Evolutionary conservation across 2,113 vertebrate genomes (phyloP), one percentile per base, ranked within the genome.

Genomic region (Xyrauchen texanus): DNA sequence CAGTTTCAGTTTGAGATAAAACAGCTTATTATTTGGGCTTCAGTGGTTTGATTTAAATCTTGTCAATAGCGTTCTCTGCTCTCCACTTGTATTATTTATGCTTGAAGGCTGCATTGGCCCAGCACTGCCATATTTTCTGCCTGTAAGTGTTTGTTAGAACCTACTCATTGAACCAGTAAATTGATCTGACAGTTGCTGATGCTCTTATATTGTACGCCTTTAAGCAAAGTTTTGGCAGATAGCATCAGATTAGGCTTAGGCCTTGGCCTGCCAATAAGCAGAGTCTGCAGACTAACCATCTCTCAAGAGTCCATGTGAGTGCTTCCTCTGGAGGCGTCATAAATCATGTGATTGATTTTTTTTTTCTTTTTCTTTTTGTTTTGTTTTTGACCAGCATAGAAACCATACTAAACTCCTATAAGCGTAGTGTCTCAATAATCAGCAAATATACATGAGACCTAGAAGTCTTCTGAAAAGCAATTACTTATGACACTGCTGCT

Each of bases 81-180:
- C 61, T 62, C 73, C 16, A 61, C 47, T 44, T 76, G 61, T 76
- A 53, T 76, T 64, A 76, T 76, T 65, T 76, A 76, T 76, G 61
- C 61, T 76, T 12, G 16, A 49, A 64, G 73, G 73, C 61, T 45
- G 61, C 73, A 44, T 15, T 76, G 73, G 61, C 34, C 73, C 61
- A 76, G 73, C 61, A 15, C 73, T 76, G 61, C 45, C 49, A 13
- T 76, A 76, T 73, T 79, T 79, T 83, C 52, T 69, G 70, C 46
- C 76, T 67, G 65, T 68, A 79, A 53, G 69, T 79, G 72, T 82
- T 77, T 70, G 71, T 62, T 71, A 81, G 80, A 69, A 79, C 60
- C 82, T 62, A 58, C 80, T 76, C 81, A 80, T 75, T 84, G 82
- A 81, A 84, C 68, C 66, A 61, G 75, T 80, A 80, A 84, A 78